Conservation (phyloP, 2,888 invertebrate species). For the Nipponacmea schrenckii region DNA sequence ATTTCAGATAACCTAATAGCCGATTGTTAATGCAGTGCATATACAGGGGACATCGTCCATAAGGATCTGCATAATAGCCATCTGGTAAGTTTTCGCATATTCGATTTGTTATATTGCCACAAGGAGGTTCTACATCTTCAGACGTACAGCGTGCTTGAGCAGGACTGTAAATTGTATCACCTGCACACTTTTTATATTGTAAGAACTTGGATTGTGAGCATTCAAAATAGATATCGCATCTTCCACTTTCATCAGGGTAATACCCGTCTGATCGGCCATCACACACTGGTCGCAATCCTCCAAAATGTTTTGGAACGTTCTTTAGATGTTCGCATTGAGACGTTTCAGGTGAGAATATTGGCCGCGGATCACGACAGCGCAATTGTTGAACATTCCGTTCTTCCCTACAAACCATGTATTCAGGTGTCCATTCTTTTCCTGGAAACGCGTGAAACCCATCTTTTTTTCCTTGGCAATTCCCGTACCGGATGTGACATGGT, state of each 20-base stretch:
- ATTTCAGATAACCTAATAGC: slow-evolving; percentile 30
- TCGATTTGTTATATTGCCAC: slow-evolving; percentile 11
- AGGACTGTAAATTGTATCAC: slow-evolving; percentile 42
- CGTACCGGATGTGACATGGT: slow-evolving; percentile 39
- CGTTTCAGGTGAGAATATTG: slow-evolving; percentile 26
- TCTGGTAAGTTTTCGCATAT: slow-evolving; percentile 24
- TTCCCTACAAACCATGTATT: slow-evolving; percentile 41
- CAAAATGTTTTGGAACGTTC: slow-evolving; percentile 27
- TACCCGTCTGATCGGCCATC: slow-evolving; percentile 42
- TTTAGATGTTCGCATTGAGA: slow-evolving; percentile 21
- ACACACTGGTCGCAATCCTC: slow-evolving; percentile 38
- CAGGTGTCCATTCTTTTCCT: slow-evolving; percentile 37
- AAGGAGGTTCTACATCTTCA: slow-evolving; percentile 19
- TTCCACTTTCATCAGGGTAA: slow-evolving; percentile 41
- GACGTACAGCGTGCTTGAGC: slow-evolving; percentile 34
- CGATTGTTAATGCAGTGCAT: slow-evolving; percentile 23
- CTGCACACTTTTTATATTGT: slow-evolving; percentile 34
- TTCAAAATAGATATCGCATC: slow-evolving; percentile 40
- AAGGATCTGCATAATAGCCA: slow-evolving; percentile 30
- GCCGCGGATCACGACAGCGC: slow-evolving; percentile 35
- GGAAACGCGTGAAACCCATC: slow-evolving; percentile 48
- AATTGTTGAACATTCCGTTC: slow-evolving; percentile 42
- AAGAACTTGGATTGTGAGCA: slow-evolving; percentile 38
- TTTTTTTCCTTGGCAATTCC: slow-evolving; percentile 42
- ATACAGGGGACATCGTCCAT: slow-evolving; percentile 30